Conservation (phyloP, 2,888 invertebrate genomes). For the Trichacis sp. region DNA sequence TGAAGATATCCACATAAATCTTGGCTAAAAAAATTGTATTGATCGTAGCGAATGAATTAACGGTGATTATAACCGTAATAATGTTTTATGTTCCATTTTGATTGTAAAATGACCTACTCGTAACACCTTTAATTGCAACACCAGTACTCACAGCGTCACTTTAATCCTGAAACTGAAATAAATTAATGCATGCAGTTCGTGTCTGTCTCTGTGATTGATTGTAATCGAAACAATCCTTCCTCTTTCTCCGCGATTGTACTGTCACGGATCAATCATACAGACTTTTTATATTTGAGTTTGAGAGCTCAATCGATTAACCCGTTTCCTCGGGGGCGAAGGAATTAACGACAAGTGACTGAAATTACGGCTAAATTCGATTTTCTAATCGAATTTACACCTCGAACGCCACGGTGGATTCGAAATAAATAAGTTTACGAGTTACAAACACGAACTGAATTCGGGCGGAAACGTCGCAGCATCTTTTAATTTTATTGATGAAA, state of each 20-base stretch:
- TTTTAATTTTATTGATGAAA: slow-evolving; percentile 55
- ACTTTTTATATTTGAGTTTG: slow-evolving; percentile 24
- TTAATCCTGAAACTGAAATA: slow-evolving; percentile 26
- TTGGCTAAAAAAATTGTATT: too few relatives aligned
- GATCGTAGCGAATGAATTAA: too few relatives aligned
- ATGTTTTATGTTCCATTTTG: slow-evolving; percentile 20
- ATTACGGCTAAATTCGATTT: background rate
- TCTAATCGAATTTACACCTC: background rate
- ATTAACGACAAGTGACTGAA: background rate
- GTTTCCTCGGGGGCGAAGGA: slow-evolving; percentile 11
- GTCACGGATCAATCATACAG: slow-evolving; percentile 15
- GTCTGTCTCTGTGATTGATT: slow-evolving; percentile 31
- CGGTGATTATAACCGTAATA: slow-evolving; percentile 26
- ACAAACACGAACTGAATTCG: slow-evolving; percentile 11
- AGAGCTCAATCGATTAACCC: slow-evolving; percentile 1
- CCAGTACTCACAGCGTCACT: slow-evolving; percentile 16
- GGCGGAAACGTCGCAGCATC: slow-evolving; percentile 38
- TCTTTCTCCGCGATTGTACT: slow-evolving; percentile 21
- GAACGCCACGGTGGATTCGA: background rate
- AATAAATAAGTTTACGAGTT: slow-evolving; percentile 2
- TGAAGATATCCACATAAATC: too few relatives aligned
- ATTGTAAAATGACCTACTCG: slow-evolving; percentile 33
- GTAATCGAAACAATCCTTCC: slow-evolving; percentile 24
- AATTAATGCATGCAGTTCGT: slow-evolving; percentile 28
- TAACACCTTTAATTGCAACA: slow-evolving; percentile 34